A percentile compares a stretch with the other conserved stretches of the same genome.
Conservation (phyloP, 2,797 vertebrate species). For the Brachyrhaphis roseni region DNA sequence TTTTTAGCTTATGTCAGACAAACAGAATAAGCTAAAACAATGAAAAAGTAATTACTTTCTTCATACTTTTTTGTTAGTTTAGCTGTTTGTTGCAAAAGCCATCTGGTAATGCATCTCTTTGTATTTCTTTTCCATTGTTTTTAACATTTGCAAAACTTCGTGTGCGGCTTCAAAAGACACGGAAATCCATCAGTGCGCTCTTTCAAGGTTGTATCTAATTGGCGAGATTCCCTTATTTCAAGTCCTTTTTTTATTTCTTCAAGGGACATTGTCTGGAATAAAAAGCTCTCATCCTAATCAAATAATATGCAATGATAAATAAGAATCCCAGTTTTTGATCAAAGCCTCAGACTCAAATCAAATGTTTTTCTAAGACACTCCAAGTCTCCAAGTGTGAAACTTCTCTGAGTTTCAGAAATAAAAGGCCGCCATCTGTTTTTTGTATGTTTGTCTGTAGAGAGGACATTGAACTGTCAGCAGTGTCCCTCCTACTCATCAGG, state of each 20-base stretch:
- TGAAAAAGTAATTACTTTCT: constrained; percentile 51
- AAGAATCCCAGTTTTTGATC: constrained; percentile 74
- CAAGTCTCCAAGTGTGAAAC: constrained; percentile 66
- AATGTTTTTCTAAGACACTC: constrained; percentile 69
- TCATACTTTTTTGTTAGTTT: constrained; percentile 48
- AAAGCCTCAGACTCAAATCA: constrained; percentile 73
- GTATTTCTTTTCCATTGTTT: constrained; percentile 71
- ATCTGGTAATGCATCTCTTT: constrained; percentile 76
- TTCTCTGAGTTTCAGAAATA: constrained; percentile 71
- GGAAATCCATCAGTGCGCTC: constrained; percentile 71
- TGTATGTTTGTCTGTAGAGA: constrained; percentile 64
- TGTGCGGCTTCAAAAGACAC: constrained; percentile 72
- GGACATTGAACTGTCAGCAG: constrained; percentile 74
- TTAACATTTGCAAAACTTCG: constrained; percentile 74
- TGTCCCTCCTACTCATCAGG: constrained; percentile 64
- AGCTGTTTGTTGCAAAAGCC: constrained; percentile 65
- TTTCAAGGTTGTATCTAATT: constrained; percentile 76
- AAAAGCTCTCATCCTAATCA: constrained; percentile 70
- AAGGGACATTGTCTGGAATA: constrained; percentile 68
- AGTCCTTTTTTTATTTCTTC: constrained; percentile 72
- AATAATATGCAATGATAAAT: constrained; percentile 74
- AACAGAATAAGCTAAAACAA: constrained; percentile 52
- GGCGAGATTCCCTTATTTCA: constrained; percentile 75
- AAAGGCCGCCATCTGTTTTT: constrained; percentile 81
- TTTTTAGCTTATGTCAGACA: constrained; percentile 64